Base-by-base conservation (phyloP, 2,888 invertebrate species). In the Drosophila niveifrons region DNA sequence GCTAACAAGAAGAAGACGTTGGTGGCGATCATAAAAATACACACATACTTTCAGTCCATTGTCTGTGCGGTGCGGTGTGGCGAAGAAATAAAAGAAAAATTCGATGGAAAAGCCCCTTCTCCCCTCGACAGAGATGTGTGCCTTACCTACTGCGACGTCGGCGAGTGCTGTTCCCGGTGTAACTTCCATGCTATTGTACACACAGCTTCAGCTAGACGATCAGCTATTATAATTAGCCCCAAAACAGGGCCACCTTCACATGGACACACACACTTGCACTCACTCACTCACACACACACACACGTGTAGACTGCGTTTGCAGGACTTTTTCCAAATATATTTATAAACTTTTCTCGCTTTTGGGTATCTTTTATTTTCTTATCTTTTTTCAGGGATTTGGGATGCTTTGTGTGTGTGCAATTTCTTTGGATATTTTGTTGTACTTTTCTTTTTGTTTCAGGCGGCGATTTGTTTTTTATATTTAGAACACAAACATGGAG, bases 181-280 rank as follows among this genome's bases (percentile, higher is more conserved):
- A 77, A 59, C 75, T 66, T 89, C 86, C 86, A 86, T 86, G 82
- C 72, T 78, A 74, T 61, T 29, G 39, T 10, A 10, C 10, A 23
- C 36, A 36, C 46, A 75, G 79, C 80, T 80, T 69, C 76, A 80
- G 75, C 82, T 76, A 89, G 66, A 44, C 39, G 50, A 41, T 34
- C 57, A 64, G 74, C 75, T 68, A 59, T 81, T 81, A 88, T 78
- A 84, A 82, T 86, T 89, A 84, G 89, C 87, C 72, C 68, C 65
- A 70, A 72, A 87, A 82, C 72, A 72, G 86, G 82, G 76, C 80
- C 76, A 80, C 71, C 59, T 67, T 70, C 72, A 75, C 78, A 80
- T 78, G 75, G 65, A 71, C 65, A 44, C 58, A 56, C 55, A 51
- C 62, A 48, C 62, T 64, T 34, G 29, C 53, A 39, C 59, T 41